Evolutionary conservation across 2,797 vertebrate genomes (phyloP).

Genomic region (Buceros bicornis): DNA sequence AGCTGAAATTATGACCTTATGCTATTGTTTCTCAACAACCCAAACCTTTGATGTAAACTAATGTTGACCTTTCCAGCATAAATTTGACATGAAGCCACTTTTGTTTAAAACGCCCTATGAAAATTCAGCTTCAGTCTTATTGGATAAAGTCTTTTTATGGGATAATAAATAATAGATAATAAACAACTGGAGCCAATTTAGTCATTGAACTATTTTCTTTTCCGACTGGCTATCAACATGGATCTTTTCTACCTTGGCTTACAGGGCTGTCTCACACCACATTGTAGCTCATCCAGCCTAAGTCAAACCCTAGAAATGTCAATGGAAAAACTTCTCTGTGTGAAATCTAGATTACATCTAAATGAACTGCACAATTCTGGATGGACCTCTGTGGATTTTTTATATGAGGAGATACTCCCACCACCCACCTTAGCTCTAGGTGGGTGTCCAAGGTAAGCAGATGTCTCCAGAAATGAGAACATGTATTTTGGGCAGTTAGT

Average conservation of each 20-base stretch:
- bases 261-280: not conserved
- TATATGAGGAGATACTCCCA: not conserved
- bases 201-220: constrained; percentile 32
- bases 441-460: not conserved
- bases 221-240: not conserved
- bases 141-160: constrained; percentile 34
- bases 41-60: constrained; percentile 72
- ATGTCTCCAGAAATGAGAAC: not conserved
- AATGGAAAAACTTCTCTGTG: not conserved
- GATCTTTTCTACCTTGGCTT: constrained; percentile 9
- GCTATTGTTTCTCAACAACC: constrained; percentile 77
- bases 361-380: not conserved
- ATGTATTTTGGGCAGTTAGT: not conserved
- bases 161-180: constrained; percentile 69
- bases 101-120: constrained; percentile 67
- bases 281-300: not conserved
- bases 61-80: constrained; percentile 68
- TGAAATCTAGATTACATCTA: not conserved
- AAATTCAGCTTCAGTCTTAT: constrained; percentile 40
- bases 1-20: constrained; percentile 75
- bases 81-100: constrained; percentile 73
- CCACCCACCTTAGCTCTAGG: not conserved
- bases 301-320: not conserved
- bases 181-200: constrained; percentile 68
- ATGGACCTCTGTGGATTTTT: not conserved